Percentiles rank a stretch among this genome's conserved stretches.
Evolutionary conservation across 1,140 invertebrate species (phyloP).

Genomic region (Tetramorium alpestre): DNA sequence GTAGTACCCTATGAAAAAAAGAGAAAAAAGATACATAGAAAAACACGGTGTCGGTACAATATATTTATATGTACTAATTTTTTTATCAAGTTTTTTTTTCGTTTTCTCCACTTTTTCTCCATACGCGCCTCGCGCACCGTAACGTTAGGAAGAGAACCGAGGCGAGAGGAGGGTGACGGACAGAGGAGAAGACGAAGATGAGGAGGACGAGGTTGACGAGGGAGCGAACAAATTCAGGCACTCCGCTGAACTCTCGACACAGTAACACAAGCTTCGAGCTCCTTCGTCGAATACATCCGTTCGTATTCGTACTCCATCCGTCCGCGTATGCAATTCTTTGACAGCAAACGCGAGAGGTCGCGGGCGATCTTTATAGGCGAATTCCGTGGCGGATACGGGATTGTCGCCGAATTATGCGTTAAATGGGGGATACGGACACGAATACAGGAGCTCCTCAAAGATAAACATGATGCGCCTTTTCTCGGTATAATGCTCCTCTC

Average conservation of each 20-base stretch:
- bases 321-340: background rate
- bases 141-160: constrained; percentile 49
- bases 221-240: background rate
- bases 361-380: background rate
- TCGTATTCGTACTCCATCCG: background rate
- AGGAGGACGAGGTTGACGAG: background rate
- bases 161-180: background rate
- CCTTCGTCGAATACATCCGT: background rate
- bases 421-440: background rate
- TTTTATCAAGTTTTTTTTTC: constrained; percentile 72
- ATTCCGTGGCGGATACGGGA: background rate
- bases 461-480: background rate
- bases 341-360: background rate
- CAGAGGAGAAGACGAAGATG: constrained; percentile 11
- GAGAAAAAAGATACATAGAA: constrained; percentile 71
- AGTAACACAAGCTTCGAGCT: background rate
- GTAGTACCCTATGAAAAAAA: constrained; percentile 62
- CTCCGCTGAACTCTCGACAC: background rate
- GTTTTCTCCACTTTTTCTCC: constrained; percentile 55
- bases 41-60: constrained; percentile 71
- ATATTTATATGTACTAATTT: constrained; percentile 70
- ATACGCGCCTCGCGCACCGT: constrained; percentile 48
- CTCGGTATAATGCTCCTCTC: background rate
- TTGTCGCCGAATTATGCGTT: too few species aligned
- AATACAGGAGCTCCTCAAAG: background rate